phyloP scores from a whole-genome alignment of 2,113 vertebrate species.

The Dromiciops gliroides region DNA sequence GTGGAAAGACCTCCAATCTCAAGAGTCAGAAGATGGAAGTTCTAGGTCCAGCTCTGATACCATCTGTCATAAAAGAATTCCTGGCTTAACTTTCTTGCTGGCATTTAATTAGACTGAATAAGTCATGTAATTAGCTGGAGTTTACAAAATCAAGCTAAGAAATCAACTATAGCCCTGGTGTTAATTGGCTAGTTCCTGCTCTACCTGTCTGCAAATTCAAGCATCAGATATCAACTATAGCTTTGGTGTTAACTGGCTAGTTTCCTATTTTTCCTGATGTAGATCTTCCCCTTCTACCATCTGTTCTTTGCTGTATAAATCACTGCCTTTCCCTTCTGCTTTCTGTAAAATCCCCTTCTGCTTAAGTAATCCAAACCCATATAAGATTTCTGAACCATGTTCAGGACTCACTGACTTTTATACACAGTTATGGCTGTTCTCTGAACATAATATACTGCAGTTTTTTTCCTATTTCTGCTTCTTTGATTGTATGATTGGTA shows the following conservation, averaged over 20 bases:
- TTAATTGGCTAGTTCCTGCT: background rate
- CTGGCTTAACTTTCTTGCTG: background rate
- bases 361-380: background rate
- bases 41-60: background rate
- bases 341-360: background rate
- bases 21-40: background rate
- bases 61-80: background rate
- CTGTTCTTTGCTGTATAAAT: background rate
- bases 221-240: background rate
- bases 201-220: background rate
- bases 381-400: background rate
- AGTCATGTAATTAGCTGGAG: background rate
- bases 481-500: background rate
- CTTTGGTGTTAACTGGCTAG: background rate
- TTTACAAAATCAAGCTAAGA: background rate
- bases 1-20: background rate
- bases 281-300: background rate
- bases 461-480: background rate
- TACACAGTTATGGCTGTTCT: background rate
- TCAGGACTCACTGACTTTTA: background rate
- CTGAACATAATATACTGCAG: background rate
- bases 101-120: background rate
- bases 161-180: background rate
- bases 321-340: background rate
- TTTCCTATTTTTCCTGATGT: background rate